These are phyloP conservation scores for Plectrocnemia conspersa DNA, from an alignment of 1,140 invertebrate species.

Conservation along the genomic window DNA sequence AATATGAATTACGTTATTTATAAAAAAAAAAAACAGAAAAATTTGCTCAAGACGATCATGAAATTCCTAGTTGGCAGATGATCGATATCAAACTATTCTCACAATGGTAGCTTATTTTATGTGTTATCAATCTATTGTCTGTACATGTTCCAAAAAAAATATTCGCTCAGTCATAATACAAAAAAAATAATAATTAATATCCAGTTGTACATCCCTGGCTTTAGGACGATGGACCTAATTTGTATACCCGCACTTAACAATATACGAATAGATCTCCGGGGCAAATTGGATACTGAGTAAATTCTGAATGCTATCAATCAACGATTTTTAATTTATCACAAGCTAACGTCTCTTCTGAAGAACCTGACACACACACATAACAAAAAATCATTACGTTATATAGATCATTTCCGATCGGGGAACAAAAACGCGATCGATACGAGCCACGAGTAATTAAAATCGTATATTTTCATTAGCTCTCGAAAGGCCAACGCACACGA, in stretches of 20 bases:
- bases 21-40: no score
- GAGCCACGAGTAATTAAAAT: slow-evolving; percentile 12
- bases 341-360: no score
- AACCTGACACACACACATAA: no score
- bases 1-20: no score
- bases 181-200: no score
- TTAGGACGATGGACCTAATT: slow-evolving; percentile 5
- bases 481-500: not conserved
- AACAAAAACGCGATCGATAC: slow-evolving; percentile 7
- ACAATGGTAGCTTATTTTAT: no score
- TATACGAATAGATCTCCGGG: slow-evolving; percentile 18
- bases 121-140: no score
- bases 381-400: slow-evolving; percentile 6
- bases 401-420: slow-evolving; percentile 7
- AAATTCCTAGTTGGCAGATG: no score
- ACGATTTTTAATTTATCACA: slow-evolving; percentile 19
- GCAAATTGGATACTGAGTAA: slow-evolving; percentile 22
- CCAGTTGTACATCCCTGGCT: slow-evolving; percentile 7
- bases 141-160: no score
- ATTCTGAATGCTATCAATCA: slow-evolving; percentile 20
- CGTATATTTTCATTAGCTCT: not conserved
- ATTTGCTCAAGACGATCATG: no score
- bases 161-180: no score
- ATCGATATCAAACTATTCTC: no score
- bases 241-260: slow-evolving; percentile 14